Evolutionary conservation across 2,797 vertebrate species (phyloP).

Genomic region (Pogoniulus pusillus): DNA sequence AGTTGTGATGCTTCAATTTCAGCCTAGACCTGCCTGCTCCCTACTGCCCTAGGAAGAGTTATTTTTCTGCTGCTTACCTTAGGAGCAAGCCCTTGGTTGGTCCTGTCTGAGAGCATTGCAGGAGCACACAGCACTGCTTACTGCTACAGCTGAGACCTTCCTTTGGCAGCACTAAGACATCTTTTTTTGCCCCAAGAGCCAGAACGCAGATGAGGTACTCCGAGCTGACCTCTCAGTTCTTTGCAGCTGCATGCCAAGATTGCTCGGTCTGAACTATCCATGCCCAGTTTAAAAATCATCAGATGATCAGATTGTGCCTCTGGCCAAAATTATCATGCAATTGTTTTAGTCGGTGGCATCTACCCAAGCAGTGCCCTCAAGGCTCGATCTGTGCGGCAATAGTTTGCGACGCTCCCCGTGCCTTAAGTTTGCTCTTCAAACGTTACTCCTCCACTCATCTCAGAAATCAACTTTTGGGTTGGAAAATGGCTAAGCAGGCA

Average conservation of each 20-base stretch:
- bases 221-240: neutral
- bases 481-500: constrained; percentile 25
- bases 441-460: neutral
- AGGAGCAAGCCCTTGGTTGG: constrained; percentile 1
- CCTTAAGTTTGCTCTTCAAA: neutral
- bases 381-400: neutral
- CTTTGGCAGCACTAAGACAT: neutral
- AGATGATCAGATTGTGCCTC: constrained; percentile 73
- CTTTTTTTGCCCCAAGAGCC: neutral
- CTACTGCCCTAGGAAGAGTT: neutral
- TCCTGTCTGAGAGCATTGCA: constrained; percentile 16
- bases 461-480: constrained; percentile 3
- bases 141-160: neutral
- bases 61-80: constrained; percentile 69
- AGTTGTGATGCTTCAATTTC: neutral
- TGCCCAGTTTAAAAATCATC: constrained; percentile 78
- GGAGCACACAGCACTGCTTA: neutral
- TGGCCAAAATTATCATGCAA: constrained; percentile 76
- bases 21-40: neutral
- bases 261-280: constrained; percentile 23
- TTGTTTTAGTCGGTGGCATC: constrained; percentile 75
- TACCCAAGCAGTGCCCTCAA: constrained; percentile 50
- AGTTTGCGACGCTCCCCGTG: constrained; percentile 9
- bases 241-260: constrained; percentile 4
- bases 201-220: neutral